Evolutionary conservation across 64 coral and sea anemone genomes (phyloP), one percentile per base, ranked within the genome.

Genomic region (Stichodactyla helianthus): DNA sequence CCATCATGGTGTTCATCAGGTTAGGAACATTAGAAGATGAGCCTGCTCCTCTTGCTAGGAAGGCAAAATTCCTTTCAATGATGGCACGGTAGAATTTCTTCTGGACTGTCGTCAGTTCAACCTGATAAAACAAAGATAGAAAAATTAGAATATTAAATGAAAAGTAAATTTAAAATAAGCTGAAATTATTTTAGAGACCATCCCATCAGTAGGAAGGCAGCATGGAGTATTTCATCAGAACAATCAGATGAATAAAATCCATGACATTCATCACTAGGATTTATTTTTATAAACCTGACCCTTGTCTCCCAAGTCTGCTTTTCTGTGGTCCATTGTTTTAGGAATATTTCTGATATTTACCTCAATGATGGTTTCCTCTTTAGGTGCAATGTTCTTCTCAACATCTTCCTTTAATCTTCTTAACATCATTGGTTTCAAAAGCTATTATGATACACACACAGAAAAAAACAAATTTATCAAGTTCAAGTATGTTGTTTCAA

Each of bases 1-100:
- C 97, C 97, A 99, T 99, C 97, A 99, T 99, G 59, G 97, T 99
- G 86, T 99, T 99, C 97, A 99, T 99, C 54, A 99, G 77, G 71
- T 99, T 99, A 55, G 97, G 97, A 8, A 99, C 97, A 88, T 99
- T 99, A 17, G 97, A 86, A 50, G 93, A 87, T 1, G 97, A 93
- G 1, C 87, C 86, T 27, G 90, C 88, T 70, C 97, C 97, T 55
- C 92, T 99, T 54, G 85, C 70, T 50, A 99, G 83, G 77, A 99
- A 99, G n/a, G 97, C 88, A 94, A 99, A 99, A 61, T 99, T 99
- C 5, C 97, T 83, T 79, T 99, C 97, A 25, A 99, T 86, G 64
- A 99, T 99, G 4, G 97, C 97, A 54, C 97, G 91, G 77, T 99
- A 99, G 71, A 95, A 92, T 63, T 99, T 99, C 86, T 99, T 99